Conservation (phyloP, 1,140 invertebrate genomes). For the Pararge aegeria region DNA sequence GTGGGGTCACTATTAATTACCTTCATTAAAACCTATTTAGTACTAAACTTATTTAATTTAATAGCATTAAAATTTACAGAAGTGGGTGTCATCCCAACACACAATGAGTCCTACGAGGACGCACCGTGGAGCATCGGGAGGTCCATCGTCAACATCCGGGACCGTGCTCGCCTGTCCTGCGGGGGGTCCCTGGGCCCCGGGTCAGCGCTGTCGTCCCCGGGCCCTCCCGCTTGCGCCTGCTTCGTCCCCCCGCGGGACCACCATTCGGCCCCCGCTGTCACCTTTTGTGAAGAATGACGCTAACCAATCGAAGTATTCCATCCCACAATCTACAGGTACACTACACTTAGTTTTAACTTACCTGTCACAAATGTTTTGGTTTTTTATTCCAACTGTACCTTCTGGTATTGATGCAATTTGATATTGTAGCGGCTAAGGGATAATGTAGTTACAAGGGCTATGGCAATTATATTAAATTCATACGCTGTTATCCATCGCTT, state of each 20-base stretch:
- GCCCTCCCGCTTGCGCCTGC: constrained; percentile 59
- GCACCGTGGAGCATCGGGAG: constrained; percentile 17
- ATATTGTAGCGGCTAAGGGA: no score
- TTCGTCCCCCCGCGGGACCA: constrained; percentile 61
- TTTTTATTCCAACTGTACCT: no score
- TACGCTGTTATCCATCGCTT: no score
- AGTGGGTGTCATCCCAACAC: neutral
- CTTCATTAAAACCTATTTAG: no score
- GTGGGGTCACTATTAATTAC: no score
- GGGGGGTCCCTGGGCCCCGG: constrained; percentile 44
- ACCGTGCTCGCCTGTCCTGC: constrained; percentile 59
- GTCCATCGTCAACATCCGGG: constrained; percentile 54
- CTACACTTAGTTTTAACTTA: no score
- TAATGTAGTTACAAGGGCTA: no score
- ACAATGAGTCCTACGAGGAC: constrained; percentile 11
- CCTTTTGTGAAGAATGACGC: constrained; percentile 72
- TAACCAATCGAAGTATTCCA: constrained; percentile 41
- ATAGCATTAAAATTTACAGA: neutral
- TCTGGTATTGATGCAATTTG: no score
- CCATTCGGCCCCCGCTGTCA: constrained; percentile 65
- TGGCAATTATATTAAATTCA: no score
- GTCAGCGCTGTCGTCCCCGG: constrained; percentile 58
- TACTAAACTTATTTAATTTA: no score
- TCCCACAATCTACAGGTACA: constrained; percentile 19
- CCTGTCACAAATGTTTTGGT: no score